Conservation (phyloP, 2,797 vertebrate species). For the Microhierax caerulescens region DNA sequence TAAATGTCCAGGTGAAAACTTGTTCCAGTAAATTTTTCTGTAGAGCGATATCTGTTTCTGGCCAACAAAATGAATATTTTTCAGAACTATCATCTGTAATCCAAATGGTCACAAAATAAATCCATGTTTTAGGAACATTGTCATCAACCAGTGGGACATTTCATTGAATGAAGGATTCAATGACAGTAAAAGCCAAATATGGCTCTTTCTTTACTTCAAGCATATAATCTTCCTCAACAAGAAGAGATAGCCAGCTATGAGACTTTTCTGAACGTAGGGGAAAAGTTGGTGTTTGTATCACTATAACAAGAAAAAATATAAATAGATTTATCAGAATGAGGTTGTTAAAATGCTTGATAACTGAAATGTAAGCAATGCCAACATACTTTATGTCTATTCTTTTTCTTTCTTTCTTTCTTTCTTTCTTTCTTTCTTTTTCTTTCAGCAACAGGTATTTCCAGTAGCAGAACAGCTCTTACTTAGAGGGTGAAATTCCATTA, state of each 20-base stretch:
- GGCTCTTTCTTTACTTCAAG: background rate
- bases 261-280: background rate
- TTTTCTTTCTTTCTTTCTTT: background rate
- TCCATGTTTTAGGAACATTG: background rate
- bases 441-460: background rate
- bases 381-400: background rate
- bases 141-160: background rate
- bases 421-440: background rate
- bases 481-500: background rate
- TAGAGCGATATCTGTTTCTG: background rate
- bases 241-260: background rate
- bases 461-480: background rate
- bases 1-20: background rate
- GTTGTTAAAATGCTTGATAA: background rate
- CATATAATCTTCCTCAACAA: background rate
- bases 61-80: background rate
- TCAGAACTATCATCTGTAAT: background rate
- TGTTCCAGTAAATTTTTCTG: background rate
- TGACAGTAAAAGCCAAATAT: background rate
- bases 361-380: background rate
- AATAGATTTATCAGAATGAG: background rate
- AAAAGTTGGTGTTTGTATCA: background rate
- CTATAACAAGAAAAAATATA: background rate
- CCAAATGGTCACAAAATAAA: background rate
- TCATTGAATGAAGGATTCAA: background rate